These are phyloP conservation scores for Harpalus rufipes DNA, from an alignment of 2,888 invertebrate genomes.

Conservation along the genomic window DNA sequence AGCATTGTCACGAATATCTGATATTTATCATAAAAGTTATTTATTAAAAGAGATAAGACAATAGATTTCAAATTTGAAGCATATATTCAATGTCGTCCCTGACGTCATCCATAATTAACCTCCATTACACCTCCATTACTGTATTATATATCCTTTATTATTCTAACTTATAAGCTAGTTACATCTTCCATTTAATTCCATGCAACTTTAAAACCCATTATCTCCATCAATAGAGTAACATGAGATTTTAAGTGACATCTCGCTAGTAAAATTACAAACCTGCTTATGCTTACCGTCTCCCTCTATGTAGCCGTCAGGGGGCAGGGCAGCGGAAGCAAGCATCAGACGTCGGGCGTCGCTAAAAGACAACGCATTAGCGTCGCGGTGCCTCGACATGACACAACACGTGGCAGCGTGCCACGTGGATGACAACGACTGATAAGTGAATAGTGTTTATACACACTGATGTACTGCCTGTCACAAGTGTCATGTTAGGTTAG, in stretches of 20 bases:
- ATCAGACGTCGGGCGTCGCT: conserved; percentile 12
- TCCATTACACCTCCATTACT: no score
- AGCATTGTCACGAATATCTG: no score
- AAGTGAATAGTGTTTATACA: conserved; percentile 52
- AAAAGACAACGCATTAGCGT: conserved; percentile 52
- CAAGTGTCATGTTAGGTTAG: background rate
- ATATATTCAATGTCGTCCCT: no score
- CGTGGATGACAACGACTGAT: conserved; percentile 28
- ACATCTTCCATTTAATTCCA: conserved; percentile 1
- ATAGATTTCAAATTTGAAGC: no score
- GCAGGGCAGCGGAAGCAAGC: background rate
- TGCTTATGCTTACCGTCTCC: background rate
- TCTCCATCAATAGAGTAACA: conserved; percentile 48
- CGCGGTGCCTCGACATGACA: conserved; percentile 12
- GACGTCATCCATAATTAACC: no score
- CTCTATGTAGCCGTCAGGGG: background rate
- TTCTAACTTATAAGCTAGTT: background rate
- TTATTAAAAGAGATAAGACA: no score
- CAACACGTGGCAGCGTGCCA: conserved; percentile 30
- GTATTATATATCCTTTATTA: background rate
- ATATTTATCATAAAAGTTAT: no score
- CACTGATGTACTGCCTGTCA: background rate
- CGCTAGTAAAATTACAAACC: conserved; percentile 50
- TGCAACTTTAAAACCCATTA: conserved; percentile 52
- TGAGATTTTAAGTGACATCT: conserved; percentile 48